phyloP scores from a whole-genome alignment of 2,797 vertebrate genomes.

The Manis javanica region DNA sequence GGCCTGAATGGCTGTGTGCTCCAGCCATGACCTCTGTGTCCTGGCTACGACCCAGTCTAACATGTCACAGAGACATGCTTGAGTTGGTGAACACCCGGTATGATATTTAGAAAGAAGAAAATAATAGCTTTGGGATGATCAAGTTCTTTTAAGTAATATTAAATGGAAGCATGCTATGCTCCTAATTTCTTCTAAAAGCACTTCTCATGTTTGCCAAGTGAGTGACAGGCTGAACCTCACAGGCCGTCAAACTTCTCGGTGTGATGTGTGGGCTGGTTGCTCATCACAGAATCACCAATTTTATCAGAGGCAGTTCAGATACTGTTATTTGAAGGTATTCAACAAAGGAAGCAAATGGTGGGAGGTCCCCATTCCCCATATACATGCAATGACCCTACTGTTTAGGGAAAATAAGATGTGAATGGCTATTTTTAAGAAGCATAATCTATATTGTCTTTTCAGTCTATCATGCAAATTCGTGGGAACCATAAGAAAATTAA shows the following conservation, averaged over 20 bases:
- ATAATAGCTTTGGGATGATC: not conserved
- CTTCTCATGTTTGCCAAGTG: not conserved
- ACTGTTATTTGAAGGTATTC: not conserved
- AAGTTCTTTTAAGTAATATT: not conserved
- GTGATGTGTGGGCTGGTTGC: not conserved
- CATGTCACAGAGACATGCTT: conserved; percentile 39
- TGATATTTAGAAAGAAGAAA: conserved; percentile 41
- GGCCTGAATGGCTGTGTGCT: not conserved
- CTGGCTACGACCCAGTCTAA: not conserved
- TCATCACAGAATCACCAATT: not conserved
- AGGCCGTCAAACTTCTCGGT: not conserved
- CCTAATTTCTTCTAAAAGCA: not conserved
- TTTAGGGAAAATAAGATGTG: conserved; percentile 8
- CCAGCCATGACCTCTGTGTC: not conserved
- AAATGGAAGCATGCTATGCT: not conserved
- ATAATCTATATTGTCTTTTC: not conserved
- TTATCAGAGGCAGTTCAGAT: not conserved
- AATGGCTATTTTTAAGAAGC: not conserved
- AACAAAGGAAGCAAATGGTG: not conserved
- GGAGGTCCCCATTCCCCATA: not conserved
- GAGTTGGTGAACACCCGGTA: conserved; percentile 31
- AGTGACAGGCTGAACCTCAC: not conserved
- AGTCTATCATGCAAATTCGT: not conserved
- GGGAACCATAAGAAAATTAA: not conserved
- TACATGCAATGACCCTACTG: not conserved